phyloP scores from a whole-genome alignment of 2,797 vertebrate species.

The Monodelphis domestica region DNA sequence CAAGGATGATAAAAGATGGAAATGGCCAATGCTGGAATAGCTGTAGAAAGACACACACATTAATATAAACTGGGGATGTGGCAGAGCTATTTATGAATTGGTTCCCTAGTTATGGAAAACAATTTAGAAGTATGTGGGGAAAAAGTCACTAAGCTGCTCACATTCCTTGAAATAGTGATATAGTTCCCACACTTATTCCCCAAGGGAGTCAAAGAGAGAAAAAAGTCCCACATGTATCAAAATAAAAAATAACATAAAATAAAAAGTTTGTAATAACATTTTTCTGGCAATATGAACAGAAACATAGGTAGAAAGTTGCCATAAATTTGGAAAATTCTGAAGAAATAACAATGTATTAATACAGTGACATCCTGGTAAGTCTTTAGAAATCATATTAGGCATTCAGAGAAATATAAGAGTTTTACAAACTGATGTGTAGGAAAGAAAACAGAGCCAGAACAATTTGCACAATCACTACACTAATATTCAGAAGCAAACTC shows the following conservation, averaged over 20 bases:
- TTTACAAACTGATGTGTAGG: neutral
- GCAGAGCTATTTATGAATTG: neutral
- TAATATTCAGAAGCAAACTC: neutral
- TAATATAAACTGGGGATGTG: neutral
- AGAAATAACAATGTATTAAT: neutral
- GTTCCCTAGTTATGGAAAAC: neutral
- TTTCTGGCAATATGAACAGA: neutral
- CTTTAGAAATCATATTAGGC: neutral
- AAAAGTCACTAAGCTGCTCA: neutral
- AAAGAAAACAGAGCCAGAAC: neutral
- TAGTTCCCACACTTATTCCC: neutral
- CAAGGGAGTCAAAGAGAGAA: neutral
- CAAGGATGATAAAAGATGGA: neutral
- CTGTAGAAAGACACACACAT: neutral
- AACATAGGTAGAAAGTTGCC: neutral
- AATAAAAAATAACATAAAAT: too few species aligned
- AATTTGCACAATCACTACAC: neutral
- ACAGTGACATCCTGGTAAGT: neutral
- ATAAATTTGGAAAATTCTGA: neutral
- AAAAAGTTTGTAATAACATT: neutral
- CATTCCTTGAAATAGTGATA: neutral
- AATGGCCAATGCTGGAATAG: neutral
- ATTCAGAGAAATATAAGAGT: neutral
- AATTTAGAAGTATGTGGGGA: neutral
- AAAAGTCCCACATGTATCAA: neutral